Conservation (phyloP, 2,113 vertebrate species). For the Silurus glanis region DNA sequence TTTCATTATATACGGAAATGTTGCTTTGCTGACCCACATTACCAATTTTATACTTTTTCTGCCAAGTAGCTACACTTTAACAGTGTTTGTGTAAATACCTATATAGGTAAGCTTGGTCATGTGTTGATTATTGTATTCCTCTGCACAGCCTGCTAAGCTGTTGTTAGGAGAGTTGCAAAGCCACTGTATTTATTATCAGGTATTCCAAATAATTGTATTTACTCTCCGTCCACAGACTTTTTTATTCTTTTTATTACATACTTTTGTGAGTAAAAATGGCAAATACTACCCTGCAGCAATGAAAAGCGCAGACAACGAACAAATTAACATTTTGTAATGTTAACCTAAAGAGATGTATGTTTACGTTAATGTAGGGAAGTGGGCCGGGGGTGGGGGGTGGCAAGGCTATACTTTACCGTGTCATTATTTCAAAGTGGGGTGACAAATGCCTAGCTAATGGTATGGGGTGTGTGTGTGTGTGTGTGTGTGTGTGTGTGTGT, state of each 20-base stretch:
- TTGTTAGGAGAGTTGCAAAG: background rate
- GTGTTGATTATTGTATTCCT: background rate
- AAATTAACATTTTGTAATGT: background rate
- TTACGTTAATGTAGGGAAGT: background rate
- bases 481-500: slow-evolving; percentile 49
- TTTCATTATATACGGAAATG: background rate
- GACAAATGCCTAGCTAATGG: background rate
- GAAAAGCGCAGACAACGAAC: background rate
- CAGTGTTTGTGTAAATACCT: background rate
- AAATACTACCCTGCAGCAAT: background rate
- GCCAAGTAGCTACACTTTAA: background rate
- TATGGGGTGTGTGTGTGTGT: slow-evolving; percentile 41
- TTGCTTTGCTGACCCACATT: background rate
- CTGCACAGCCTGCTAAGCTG: background rate
- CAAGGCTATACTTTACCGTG: background rate
- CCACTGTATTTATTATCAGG: background rate
- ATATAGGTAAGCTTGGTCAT: background rate
- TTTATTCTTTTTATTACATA: background rate
- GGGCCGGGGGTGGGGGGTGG: background rate
- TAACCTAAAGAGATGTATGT: background rate
- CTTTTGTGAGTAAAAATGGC: background rate
- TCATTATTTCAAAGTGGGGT: background rate
- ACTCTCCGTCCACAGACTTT: too few species aligned
- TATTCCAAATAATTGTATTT: background rate
- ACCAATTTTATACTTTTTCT: background rate